Percentiles rank a stretch among this genome's conserved stretches.
phyloP scores from a whole-genome alignment of 2,797 vertebrate genomes.

The Phrynocephalus vlangalii region DNA sequence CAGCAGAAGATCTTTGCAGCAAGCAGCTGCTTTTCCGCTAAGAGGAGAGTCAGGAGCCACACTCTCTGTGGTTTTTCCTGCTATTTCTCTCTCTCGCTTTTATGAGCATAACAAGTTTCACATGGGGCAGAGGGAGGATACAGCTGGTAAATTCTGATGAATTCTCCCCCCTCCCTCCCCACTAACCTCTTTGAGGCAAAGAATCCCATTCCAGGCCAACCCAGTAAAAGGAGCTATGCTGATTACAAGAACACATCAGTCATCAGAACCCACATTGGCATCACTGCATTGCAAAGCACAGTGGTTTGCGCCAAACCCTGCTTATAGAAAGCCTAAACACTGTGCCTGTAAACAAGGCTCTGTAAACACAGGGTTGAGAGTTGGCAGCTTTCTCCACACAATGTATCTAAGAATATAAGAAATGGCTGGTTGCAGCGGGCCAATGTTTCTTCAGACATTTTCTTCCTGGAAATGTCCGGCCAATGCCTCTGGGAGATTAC shows the following conservation, averaged over 20 bases:
- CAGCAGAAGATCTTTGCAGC: conserved; percentile 9
- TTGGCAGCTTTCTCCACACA: conserved; percentile 3
- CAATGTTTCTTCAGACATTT: not conserved
- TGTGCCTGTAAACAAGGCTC: conserved; percentile 1
- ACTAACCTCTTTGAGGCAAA: conserved; percentile 24
- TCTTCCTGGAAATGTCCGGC: not conserved
- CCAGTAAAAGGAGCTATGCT: conserved; percentile 27
- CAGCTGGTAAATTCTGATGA: not conserved
- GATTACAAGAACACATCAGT: conserved; percentile 2
- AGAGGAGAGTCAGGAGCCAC: not conserved
- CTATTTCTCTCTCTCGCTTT: conserved; percentile 36
- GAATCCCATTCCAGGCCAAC: conserved; percentile 21
- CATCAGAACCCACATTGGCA: not conserved
- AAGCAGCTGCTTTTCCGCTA: conserved; percentile 26
- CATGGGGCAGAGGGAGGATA: not conserved
- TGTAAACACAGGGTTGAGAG: not conserved
- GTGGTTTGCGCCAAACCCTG: not conserved
- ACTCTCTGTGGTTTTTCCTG: conserved; percentile 29
- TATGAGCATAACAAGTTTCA: conserved; percentile 18
- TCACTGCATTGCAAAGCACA: not conserved
- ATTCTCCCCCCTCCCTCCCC: conserved; percentile 34
- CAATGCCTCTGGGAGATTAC: not conserved
- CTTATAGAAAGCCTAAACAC: conserved; percentile 7
- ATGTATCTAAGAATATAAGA: conserved; percentile 10
- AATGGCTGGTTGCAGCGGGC: not conserved